Conservation (phyloP, 2,797 vertebrate species). For the Sebastes minor region DNA sequence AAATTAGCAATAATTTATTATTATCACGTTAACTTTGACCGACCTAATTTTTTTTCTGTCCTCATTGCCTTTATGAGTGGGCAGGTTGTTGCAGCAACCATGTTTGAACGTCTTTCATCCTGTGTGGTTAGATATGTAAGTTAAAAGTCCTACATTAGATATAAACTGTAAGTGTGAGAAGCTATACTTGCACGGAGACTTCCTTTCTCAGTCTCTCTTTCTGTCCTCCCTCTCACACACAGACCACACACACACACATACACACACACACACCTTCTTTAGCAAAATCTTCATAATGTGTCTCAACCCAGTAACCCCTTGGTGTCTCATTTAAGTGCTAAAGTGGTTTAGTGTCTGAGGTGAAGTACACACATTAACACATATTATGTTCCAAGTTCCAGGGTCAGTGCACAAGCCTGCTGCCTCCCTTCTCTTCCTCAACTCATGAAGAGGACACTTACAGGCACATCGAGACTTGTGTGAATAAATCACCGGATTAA, state of each 20-base stretch:
- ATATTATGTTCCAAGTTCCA: slow-evolving; percentile 1
- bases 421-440: slow-evolving; percentile 9
- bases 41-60: background rate
- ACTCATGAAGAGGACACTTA: slow-evolving; percentile 29
- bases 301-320: background rate
- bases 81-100: background rate
- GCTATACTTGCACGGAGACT: background rate
- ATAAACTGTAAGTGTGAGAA: slow-evolving; percentile 4
- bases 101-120: background rate
- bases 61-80: background rate
- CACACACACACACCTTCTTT: background rate
- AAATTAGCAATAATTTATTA: too few relatives aligned
- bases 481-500: slow-evolving; percentile 66
- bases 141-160: slow-evolving; percentile 2
- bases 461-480: slow-evolving; percentile 42
- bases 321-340: background rate
- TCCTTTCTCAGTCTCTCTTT: slow-evolving; percentile 21
- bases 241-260: background rate
- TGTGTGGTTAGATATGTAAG: slow-evolving; percentile 18
- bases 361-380: slow-evolving; percentile 25
- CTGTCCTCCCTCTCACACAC: background rate
- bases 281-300: background rate
- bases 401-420: background rate
- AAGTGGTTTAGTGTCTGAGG: background rate
- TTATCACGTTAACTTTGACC: too few relatives aligned